Evolutionary conservation across 1,140 invertebrate genomes (phyloP), one percentile per base, ranked within the genome.

Genomic region (Protaetia brevitarsis): DNA sequence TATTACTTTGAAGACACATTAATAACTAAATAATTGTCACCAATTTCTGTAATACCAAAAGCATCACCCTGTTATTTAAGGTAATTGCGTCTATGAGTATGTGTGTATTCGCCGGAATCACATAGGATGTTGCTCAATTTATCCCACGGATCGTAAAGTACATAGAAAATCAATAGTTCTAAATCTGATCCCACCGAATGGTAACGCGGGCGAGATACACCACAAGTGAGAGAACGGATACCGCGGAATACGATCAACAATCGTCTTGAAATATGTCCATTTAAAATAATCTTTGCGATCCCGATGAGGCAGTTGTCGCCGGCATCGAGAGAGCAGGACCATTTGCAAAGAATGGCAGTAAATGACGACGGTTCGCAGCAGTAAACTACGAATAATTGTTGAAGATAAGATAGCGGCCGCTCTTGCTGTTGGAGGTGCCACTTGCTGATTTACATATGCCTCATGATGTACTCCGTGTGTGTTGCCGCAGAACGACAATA

Each of bases 331-430:
- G 41, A 51, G 41, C 19, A 67, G 57, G 63, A 65, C 71, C 72
- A 73, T 73, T 73, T 73, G 69, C 72, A 73, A 66, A 72, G 70
- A 72, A 73, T 73, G 34, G 71, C 69, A 72, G 64, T 72, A 72
- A 73, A 65, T 69, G 67, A 72, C 72, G 71, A 69, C 66, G 63
- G 61, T 68, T 68, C 27, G 30, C 58, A 59, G 70, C 65, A 71
- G 69, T 73, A 73, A 73, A 73, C 66, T 71, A 71, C 71, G 65
- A 73, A 73, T 73, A 73, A 73, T 73, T 73, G 72, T 73, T 71
- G 64, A 30, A 70, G 72, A 73, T 73, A 73, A 73, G 72, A 73
- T 72, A 72, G 69, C 67, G 67, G 66, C 69, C 64, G 69, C 41
- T 51, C 19, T 19, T 51, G 41, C 41, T 51, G 41, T 51, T 51